phyloP scores from a whole-genome alignment of 2,797 vertebrate genomes.

The Myotis myotis region DNA sequence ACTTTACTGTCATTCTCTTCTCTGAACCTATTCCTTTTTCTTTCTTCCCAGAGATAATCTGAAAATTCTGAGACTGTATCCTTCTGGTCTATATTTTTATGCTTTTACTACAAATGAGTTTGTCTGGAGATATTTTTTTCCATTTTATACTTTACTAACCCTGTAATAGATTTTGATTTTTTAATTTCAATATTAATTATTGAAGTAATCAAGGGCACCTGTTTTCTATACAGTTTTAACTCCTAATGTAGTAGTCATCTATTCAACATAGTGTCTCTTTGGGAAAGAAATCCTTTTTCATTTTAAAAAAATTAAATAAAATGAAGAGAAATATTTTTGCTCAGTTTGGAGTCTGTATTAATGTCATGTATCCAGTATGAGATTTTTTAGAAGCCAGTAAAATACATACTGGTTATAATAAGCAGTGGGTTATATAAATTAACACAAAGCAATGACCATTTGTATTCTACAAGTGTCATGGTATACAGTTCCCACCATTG shows the following conservation, averaged over 20 bases:
- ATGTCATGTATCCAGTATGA: slow-evolving; percentile 60
- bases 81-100: slow-evolving; percentile 4
- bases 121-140: slow-evolving; percentile 77
- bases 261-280: slow-evolving; percentile 73
- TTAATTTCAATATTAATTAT: slow-evolving; percentile 81
- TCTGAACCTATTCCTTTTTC: slow-evolving; percentile 5
- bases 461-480: background rate
- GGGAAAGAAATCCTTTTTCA: slow-evolving; percentile 43
- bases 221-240: slow-evolving; percentile 73
- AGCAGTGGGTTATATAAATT: background rate
- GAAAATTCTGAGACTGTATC: background rate
- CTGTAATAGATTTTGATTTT: slow-evolving; percentile 74
- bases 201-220: slow-evolving; percentile 76
- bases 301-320: slow-evolving; percentile 74
- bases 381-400: slow-evolving; percentile 57
- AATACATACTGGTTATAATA: slow-evolving; percentile 31
- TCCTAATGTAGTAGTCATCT: slow-evolving; percentile 62
- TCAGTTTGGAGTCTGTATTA: slow-evolving; percentile 67
- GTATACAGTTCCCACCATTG: background rate
- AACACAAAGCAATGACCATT: background rate
- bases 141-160: slow-evolving; percentile 78
- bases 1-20: background rate
- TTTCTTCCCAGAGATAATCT: background rate
- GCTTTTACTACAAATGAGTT: background rate
- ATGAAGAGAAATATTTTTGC: slow-evolving; percentile 69